Evolutionary conservation across 2,797 vertebrate species (phyloP), one percentile per base, ranked within the genome.

Genomic region (Myotis myotis): DNA sequence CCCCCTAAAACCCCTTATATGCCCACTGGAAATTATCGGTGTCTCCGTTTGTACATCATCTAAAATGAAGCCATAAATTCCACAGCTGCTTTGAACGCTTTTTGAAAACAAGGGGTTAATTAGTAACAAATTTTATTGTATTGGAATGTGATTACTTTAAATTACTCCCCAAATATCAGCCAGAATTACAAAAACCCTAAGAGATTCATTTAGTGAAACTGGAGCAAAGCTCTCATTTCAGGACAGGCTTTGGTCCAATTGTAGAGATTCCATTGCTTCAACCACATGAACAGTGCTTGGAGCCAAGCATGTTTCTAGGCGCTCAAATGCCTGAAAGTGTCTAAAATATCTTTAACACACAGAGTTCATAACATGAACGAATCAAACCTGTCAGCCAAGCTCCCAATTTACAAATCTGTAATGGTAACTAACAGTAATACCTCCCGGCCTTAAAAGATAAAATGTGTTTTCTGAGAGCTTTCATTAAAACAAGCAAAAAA

Each of bases 291-390:
- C 5, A 0, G 7, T 5, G 2, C 4, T 78, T 15, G 0, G 38
- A 12, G 33, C 16, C 22, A 13, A 28, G 8, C 28, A 0, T 0
- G 3, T 15, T 12, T 51, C 70, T 16, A 28, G 47, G 47, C 1
- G 2, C 1, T 2, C 70, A n/a, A 23, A 17, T 0, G 9, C 44
- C 19, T 13, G 7, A 7, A 11, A 68, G 17, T 2, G 22, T 19
- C 44, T 53, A 8, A 71, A 78, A 3, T 2, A 5, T 6, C 53
- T 33, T 70, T 5, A 76, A n/a, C 38, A 36, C 16, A 36, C 16
- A 41, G 44, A 13, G n/a, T 4, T 4, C 11, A 0, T n/a, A 13
- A 4, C 0, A 0, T 0, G 12, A 12, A 10, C 36, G 1, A 15
- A 25, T 25, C 41, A 44, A 44, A 3, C 15, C 72, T 12, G 0